These are phyloP conservation scores for Sesamia nonagrioides DNA, from an alignment of 1,140 invertebrate species.

Conservation along the genomic window DNA sequence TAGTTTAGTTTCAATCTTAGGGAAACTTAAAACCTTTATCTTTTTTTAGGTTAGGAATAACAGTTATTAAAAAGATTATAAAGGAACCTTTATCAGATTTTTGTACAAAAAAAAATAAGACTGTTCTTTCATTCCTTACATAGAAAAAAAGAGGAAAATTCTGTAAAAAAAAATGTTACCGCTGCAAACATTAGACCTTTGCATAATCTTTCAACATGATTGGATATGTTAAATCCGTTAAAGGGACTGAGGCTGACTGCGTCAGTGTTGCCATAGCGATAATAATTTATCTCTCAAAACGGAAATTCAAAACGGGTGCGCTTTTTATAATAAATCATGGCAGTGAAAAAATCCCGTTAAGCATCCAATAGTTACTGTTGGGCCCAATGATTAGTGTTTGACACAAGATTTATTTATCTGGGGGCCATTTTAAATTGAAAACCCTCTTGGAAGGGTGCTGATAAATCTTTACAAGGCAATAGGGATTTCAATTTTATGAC, in stretches of 20 bases:
- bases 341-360: slow-evolving; percentile 1
- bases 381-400: slow-evolving; percentile 4
- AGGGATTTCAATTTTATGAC: neutral
- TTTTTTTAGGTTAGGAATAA: too few species aligned
- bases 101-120: too few species aligned
- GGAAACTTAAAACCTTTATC: too few species aligned
- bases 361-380: neutral
- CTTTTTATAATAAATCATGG: slow-evolving; percentile 19
- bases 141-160: too few species aligned
- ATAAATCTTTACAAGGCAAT: slow-evolving; percentile 19
- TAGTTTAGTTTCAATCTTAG: too few species aligned
- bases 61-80: too few species aligned
- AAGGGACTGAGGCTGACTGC: neutral
- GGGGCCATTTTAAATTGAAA: slow-evolving; percentile 19
- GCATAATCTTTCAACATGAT: slow-evolving; percentile 35
- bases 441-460: slow-evolving; percentile 6
- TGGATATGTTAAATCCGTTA: slow-evolving; percentile 19
- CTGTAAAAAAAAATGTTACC: too few species aligned
- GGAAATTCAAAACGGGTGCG: slow-evolving; percentile 1
- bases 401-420: slow-evolving; percentile 8
- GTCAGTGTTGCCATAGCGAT: slow-evolving; percentile 19
- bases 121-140: too few species aligned
- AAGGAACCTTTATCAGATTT: too few species aligned
- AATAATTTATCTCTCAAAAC: neutral
- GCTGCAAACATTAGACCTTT: too few species aligned